Evolutionary conservation across 2,888 invertebrate genomes (phyloP).

Genomic region (Cyclophora punctaria): DNA sequence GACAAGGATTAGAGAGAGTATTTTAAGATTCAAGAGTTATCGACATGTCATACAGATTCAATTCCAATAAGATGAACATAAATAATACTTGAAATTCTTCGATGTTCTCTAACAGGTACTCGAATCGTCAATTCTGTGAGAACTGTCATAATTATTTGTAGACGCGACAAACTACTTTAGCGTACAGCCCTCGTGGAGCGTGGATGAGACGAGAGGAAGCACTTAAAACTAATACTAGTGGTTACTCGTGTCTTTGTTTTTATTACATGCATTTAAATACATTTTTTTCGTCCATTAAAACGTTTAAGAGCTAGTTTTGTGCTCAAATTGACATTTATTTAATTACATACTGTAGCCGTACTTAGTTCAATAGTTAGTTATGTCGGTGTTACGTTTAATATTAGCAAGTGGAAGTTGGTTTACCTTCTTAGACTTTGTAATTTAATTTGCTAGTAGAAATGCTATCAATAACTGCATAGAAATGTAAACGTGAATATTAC

Average conservation of each 20-base stretch:
- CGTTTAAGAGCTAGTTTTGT: background rate
- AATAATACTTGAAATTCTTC: conserved; percentile 15
- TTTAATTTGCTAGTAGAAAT: too few relatives aligned
- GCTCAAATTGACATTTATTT: too few relatives aligned
- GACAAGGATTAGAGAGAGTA: background rate
- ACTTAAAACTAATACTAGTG: background rate
- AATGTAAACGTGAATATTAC: too few relatives aligned
- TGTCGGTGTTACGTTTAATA: too few relatives aligned
- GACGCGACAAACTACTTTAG: conserved; percentile 28
- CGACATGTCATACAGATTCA: conserved; percentile 1
- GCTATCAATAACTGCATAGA: too few relatives aligned
- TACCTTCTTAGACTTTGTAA: too few relatives aligned
- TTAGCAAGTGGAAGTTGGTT: too few relatives aligned
- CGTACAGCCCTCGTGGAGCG: conserved; percentile 5
- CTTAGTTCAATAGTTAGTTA: too few relatives aligned
- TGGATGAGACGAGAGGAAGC: background rate
- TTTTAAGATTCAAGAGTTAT: background rate
- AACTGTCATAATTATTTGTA: conserved; percentile 64
- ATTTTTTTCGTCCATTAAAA: too few relatives aligned
- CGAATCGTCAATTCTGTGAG: conserved; percentile 45
- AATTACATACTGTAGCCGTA: too few relatives aligned
- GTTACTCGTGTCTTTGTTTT: too few relatives aligned
- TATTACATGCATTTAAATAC: too few relatives aligned
- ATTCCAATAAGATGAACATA: conserved; percentile 7
- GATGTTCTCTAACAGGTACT: conserved; percentile 33